Evolutionary conservation across 2,113 vertebrate species (phyloP).

Genomic region (Plestiodon gilberti): DNA sequence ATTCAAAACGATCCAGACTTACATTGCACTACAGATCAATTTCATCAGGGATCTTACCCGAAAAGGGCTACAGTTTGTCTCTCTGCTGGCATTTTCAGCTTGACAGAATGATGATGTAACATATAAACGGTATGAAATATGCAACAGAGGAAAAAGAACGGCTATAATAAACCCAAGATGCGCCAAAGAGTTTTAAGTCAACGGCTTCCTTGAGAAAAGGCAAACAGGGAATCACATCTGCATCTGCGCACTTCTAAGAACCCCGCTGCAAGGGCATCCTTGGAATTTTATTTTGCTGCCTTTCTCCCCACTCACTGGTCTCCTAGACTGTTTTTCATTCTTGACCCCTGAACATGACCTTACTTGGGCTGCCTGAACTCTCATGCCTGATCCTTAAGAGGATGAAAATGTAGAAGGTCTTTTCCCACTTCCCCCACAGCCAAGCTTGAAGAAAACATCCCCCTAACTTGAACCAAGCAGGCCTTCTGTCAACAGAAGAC

Average conservation of each 20-base stretch:
- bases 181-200: conserved; percentile 39
- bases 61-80: neutral
- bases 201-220: conserved; percentile 42
- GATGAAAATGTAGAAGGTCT: conserved; percentile 19
- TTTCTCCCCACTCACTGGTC: neutral
- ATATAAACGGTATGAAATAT: neutral
- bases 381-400: neutral
- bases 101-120: neutral
- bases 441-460: conserved; percentile 9
- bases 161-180: conserved; percentile 37
- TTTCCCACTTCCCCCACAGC: too few species aligned
- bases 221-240: conserved; percentile 33
- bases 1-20: neutral
- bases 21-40: neutral
- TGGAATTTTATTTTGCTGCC: neutral
- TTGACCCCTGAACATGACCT: neutral
- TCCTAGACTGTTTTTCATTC: neutral
- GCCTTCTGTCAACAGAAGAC: conserved; percentile 2
- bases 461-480: conserved; percentile 18
- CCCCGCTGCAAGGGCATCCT: neutral
- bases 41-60: too few species aligned
- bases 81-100: neutral
- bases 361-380: neutral
- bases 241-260: conserved; percentile 5
- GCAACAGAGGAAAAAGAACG: neutral